Percentiles rank a stretch among this genome's conserved stretches.
Evolutionary conservation across 2,797 vertebrate genomes (phyloP).

Genomic region (Melanotaenia parkinsoni): DNA sequence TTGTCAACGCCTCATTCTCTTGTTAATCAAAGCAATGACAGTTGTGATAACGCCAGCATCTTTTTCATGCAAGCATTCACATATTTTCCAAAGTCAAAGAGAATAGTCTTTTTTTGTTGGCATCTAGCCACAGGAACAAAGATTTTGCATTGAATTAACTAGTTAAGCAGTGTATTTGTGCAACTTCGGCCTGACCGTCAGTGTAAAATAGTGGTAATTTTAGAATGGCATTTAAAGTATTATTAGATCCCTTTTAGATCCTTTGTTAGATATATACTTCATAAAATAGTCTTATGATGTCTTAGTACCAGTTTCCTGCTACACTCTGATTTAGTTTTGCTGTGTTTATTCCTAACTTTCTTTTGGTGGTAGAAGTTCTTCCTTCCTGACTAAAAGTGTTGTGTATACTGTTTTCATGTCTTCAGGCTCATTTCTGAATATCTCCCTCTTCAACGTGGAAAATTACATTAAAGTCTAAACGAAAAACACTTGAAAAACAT

Average conservation of each 20-base stretch:
- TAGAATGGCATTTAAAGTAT: neutral
- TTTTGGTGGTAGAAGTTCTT: slow-evolving; percentile 66
- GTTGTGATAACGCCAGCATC: neutral
- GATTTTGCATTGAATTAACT: neutral
- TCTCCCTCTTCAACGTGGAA: slow-evolving; percentile 70
- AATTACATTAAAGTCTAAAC: slow-evolving; percentile 76
- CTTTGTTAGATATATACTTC: neutral
- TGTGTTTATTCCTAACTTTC: slow-evolving; percentile 68
- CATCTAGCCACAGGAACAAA: neutral
- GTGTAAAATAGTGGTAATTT: neutral
- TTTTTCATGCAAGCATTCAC: neutral
- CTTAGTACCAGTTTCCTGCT: slow-evolving; percentile 40
- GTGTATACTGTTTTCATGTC: slow-evolving; percentile 60
- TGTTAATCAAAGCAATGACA: neutral
- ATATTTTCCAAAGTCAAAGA: neutral
- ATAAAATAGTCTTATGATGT: slow-evolving; percentile 15
- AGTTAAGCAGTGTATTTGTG: neutral
- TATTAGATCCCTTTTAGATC: neutral
- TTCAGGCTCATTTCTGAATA: slow-evolving; percentile 68
- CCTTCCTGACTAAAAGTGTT: slow-evolving; percentile 70
- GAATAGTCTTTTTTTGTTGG: neutral
- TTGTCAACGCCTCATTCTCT: neutral
- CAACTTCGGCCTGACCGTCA: neutral
- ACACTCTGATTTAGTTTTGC: slow-evolving; percentile 50
- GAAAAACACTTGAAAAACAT: slow-evolving; percentile 63